Conservation (phyloP, 2,113 vertebrate genomes). For the Strix uralensis region DNA sequence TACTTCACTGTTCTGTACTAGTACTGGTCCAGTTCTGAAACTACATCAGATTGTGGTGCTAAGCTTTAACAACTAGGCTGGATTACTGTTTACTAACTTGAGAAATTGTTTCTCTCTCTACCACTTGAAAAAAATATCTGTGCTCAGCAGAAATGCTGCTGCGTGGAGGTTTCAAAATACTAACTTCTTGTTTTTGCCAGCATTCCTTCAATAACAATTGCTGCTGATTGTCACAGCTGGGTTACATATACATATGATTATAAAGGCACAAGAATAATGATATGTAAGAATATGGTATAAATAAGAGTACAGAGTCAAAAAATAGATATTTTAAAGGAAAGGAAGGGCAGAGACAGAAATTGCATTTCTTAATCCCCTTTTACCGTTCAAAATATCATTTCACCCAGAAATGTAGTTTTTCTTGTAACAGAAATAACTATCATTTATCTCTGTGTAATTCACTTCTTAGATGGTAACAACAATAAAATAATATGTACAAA, state of each 20-base stretch:
- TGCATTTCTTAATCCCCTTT: background rate
- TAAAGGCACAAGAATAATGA: background rate
- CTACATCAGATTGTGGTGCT: background rate
- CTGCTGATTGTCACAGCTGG: background rate
- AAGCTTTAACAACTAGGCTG: background rate
- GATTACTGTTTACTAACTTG: background rate
- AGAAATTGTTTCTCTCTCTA: background rate
- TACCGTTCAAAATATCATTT: background rate
- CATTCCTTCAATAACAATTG: background rate
- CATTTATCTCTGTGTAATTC: background rate
- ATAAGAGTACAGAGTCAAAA: background rate
- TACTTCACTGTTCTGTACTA: too few species aligned
- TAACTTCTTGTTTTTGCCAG: background rate
- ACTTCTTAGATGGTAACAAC: background rate
- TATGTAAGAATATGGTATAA: background rate
- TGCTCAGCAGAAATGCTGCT: background rate
- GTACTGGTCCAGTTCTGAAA: background rate
- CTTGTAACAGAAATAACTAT: background rate
- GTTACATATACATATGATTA: background rate
- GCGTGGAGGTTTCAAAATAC: background rate
- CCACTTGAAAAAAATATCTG: background rate
- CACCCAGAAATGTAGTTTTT: background rate
- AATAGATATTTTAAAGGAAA: background rate
- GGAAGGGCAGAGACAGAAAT: background rate
- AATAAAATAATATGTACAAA: background rate